A percentile compares a stretch with the other conserved stretches of the same genome.
Conservation (phyloP, 37 sponge, comb jelly and placozoan species). For the Chondrosia reniformis region DNA sequence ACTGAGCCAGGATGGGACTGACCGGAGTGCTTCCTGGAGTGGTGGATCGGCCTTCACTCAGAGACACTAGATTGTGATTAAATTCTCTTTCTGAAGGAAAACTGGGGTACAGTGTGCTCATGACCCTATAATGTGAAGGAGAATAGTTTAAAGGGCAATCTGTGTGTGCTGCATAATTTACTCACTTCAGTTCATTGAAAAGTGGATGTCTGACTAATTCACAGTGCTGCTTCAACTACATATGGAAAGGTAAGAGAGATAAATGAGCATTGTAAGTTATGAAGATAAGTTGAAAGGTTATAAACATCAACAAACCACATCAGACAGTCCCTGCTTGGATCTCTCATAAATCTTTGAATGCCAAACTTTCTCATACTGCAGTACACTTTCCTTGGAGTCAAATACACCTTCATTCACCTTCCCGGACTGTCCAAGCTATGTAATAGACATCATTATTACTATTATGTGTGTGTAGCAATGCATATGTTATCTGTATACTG, state of each 20-base stretch:
- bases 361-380: slow-evolving; percentile 67
- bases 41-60: neutral
- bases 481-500: too few relatives aligned
- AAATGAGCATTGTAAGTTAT: too few relatives aligned
- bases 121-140: slow-evolving; percentile 23
- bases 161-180: neutral
- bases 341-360: slow-evolving; percentile 55
- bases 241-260: neutral
- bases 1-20: slow-evolving; percentile 27
- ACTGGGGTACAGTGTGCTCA: slow-evolving; percentile 53
- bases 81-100: slow-evolving; percentile 63
- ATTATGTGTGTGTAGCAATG: too few relatives aligned
- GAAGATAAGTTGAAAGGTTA: too few relatives aligned
- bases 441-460: too few relatives aligned
- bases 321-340: slow-evolving; percentile 28
- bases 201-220: neutral
- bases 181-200: slow-evolving; percentile 16
- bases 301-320: slow-evolving; percentile 22
- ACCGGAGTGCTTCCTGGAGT: slow-evolving; percentile 4
- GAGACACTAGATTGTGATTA: slow-evolving; percentile 45
- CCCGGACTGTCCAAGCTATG: neutral
- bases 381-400: slow-evolving; percentile 13
- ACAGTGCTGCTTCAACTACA: neutral
- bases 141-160: neutral
- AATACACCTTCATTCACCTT: neutral